A percentile compares a stretch with the other conserved stretches of the same genome.
These are phyloP conservation scores for Hycleus cichorii DNA, from an alignment of 1,140 invertebrate genomes.

Conservation along the genomic window DNA sequence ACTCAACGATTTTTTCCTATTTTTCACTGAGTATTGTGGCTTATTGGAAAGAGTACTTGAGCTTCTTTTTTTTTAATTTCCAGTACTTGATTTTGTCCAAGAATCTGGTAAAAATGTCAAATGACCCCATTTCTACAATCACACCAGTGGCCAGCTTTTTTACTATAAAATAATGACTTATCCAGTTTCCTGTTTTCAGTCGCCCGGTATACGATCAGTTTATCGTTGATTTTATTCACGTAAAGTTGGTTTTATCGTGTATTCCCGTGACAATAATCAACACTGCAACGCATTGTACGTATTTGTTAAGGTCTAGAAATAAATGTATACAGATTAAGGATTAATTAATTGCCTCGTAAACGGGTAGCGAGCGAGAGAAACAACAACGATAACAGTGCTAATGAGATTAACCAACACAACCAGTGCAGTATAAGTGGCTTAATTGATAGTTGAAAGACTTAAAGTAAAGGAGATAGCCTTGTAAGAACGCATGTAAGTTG, in stretches of 20 bases:
- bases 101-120: too few species aligned
- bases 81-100: too few species aligned
- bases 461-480: slow-evolving; percentile 31
- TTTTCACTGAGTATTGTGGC: too few species aligned
- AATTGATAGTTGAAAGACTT: slow-evolving; percentile 31
- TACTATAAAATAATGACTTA: too few species aligned
- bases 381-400: slow-evolving; percentile 34
- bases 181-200: too few species aligned
- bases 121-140: too few species aligned
- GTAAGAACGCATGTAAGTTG: slow-evolving; percentile 28
- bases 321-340: slow-evolving; percentile 33
- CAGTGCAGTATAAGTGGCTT: slow-evolving; percentile 26
- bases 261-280: slow-evolving; percentile 19
- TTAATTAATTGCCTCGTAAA: slow-evolving; percentile 38
- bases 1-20: too few species aligned
- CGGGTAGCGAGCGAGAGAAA: slow-evolving; percentile 33
- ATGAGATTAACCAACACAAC: slow-evolving; percentile 35
- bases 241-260: slow-evolving; percentile 16
- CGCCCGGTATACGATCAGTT: too few species aligned
- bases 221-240: slow-evolving; percentile 19
- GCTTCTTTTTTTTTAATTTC: too few species aligned
- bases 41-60: too few species aligned
- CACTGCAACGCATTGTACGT: slow-evolving; percentile 12
- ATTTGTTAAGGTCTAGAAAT: slow-evolving; percentile 21
- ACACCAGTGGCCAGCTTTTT: too few species aligned